phyloP scores from a whole-genome alignment of 2,888 invertebrate species.

The Drosophila barbarae region DNA sequence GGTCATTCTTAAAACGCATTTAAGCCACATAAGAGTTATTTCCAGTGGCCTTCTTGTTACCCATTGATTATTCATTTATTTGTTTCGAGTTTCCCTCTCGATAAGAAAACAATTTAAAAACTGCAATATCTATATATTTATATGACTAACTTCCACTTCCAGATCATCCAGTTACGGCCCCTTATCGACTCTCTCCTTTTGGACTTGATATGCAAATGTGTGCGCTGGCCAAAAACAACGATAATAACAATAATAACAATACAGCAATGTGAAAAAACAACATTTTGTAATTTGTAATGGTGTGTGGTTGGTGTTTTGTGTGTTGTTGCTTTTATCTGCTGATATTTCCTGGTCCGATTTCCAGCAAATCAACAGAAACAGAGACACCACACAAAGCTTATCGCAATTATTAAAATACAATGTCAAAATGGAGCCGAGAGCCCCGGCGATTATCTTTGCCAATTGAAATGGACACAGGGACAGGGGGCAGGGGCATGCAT shows the following conservation, averaged over 20 bases:
- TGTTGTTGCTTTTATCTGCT: slow-evolving; percentile 61
- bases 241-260: slow-evolving; percentile 24
- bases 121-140: slow-evolving; percentile 2
- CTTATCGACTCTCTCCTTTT: neutral
- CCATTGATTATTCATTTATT: slow-evolving; percentile 21
- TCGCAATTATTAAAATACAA: slow-evolving; percentile 65
- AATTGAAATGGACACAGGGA: slow-evolving; percentile 42
- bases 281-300: slow-evolving; percentile 67
- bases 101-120: slow-evolving; percentile 19
- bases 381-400: slow-evolving; percentile 47
- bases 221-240: slow-evolving; percentile 58
- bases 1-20: neutral
- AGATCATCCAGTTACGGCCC: slow-evolving; percentile 28
- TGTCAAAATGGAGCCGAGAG: slow-evolving; percentile 69
- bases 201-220: slow-evolving; percentile 65
- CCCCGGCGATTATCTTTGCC: slow-evolving; percentile 61
- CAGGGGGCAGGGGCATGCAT: slow-evolving; percentile 9
- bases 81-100: slow-evolving; percentile 6
- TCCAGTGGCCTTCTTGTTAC: neutral
- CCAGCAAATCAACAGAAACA: slow-evolving; percentile 54
- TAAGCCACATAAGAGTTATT: neutral
- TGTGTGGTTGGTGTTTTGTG: slow-evolving; percentile 15
- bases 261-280: slow-evolving; percentile 51
- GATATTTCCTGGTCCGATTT: slow-evolving; percentile 72
- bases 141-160: slow-evolving; percentile 29